Evolutionary conservation across 2,888 invertebrate species (phyloP).

Genomic region (Noctua janthe): DNA sequence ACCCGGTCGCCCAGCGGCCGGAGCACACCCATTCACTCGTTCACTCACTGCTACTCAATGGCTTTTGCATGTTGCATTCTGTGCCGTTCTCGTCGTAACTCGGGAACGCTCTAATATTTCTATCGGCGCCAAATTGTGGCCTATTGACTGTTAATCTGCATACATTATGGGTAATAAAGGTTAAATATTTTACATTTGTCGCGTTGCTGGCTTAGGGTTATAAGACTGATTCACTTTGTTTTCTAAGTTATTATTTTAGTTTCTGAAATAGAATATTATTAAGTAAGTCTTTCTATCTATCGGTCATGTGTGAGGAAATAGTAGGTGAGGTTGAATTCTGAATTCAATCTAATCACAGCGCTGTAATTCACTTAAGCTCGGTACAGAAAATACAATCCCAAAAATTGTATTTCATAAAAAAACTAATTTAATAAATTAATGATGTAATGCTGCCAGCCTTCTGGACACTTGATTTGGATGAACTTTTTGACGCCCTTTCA

Average conservation of each 20-base stretch:
- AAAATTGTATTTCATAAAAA: no score
- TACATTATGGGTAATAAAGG: constrained; percentile 37
- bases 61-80: constrained; percentile 85
- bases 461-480: no score
- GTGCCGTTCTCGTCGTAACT: constrained; percentile 68
- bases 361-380: background rate
- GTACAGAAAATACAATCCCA: background rate
- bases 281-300: background rate
- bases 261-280: background rate
- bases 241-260: no score
- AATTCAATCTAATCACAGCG: background rate
- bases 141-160: constrained; percentile 60
- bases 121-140: constrained; percentile 56
- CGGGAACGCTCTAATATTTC: constrained; percentile 69
- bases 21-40: constrained; percentile 74
- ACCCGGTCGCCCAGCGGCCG: constrained; percentile 63
- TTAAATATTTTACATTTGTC: constrained; percentile 39
- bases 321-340: background rate
- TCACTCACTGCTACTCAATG: constrained; percentile 76
- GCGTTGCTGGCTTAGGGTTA: background rate
- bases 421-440: no score
- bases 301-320: background rate
- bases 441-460: no score
- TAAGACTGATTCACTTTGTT: no score
- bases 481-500: no score